phyloP scores from a whole-genome alignment of 2,797 vertebrate genomes.

The Bovichtus diacanthus region DNA sequence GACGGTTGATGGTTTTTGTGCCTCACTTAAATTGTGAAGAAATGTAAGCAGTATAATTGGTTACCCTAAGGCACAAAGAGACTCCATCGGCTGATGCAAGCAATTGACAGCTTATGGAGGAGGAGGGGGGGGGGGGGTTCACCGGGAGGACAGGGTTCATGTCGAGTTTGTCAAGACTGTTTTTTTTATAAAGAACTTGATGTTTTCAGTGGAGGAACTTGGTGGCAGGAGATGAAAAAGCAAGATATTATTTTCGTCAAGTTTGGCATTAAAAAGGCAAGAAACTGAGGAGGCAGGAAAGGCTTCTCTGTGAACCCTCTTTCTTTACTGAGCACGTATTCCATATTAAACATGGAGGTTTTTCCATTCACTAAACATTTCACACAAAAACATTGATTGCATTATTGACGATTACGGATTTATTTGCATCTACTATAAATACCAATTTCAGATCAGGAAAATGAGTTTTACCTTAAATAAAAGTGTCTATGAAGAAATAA shows the following conservation, averaged over 20 bases:
- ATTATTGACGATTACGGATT: not conserved
- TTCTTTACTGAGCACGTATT: not conserved
- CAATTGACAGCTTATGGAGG: constrained; percentile 55
- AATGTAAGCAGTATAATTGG: constrained; percentile 56
- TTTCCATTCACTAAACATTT: not conserved
- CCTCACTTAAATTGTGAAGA: constrained; percentile 36
- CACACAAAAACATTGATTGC: not conserved
- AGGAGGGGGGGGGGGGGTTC: constrained; percentile 40
- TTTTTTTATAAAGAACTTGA: constrained; percentile 8
- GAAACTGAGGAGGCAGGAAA: constrained; percentile 18
- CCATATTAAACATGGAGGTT: constrained; percentile 1
- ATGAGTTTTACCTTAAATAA: not conserved
- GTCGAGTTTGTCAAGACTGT: constrained; percentile 42
- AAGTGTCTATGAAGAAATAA: constrained; percentile 5
- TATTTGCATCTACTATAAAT: constrained; percentile 14
- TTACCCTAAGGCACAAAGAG: constrained; percentile 46
- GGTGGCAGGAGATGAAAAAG: constrained; percentile 39
- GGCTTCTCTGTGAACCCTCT: constrained; percentile 17
- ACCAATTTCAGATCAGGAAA: not conserved
- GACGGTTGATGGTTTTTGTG: constrained; percentile 34
- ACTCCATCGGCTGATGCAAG: constrained; percentile 63
- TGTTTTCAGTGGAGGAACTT: constrained; percentile 32
- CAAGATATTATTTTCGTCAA: constrained; percentile 18
- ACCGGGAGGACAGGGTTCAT: constrained; percentile 65
- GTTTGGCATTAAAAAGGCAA: too few relatives aligned